A percentile compares a stretch with the other conserved stretches of the same genome.
Conservation (phyloP, 2,797 vertebrate species). For the Acanthiza pusilla region DNA sequence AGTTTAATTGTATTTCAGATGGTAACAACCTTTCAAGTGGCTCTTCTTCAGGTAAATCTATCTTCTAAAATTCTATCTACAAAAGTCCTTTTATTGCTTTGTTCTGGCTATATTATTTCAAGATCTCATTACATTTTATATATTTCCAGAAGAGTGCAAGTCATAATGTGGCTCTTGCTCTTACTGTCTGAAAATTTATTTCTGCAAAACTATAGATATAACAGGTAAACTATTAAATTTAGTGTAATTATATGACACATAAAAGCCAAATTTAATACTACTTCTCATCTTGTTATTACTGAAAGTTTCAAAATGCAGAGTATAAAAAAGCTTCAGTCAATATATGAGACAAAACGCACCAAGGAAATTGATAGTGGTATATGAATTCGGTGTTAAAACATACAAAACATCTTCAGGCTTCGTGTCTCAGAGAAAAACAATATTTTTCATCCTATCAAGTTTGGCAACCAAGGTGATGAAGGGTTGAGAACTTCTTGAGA, state of each 20-base stretch:
- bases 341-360: neutral
- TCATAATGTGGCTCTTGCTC: conserved; percentile 15
- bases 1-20: conserved; percentile 73
- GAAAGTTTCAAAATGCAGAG: neutral
- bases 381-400: neutral
- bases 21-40: conserved; percentile 68
- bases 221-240: conserved; percentile 13
- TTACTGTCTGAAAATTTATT: conserved; percentile 11
- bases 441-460: neutral
- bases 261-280: conserved; percentile 20
- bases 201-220: conserved; percentile 11
- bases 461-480: neutral
- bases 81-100: conserved; percentile 38
- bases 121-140: conserved; percentile 41
- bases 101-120: conserved; percentile 44
- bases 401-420: neutral
- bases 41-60: conserved; percentile 69
- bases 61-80: conserved; percentile 43
- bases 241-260: conserved; percentile 22
- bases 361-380: neutral
- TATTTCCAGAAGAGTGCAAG: neutral
- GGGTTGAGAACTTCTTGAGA: neutral
- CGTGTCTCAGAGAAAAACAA: neutral
- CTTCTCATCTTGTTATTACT: conserved; percentile 4
- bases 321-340: neutral